These are phyloP conservation scores for Ectemnius lituratus DNA, from an alignment of 2,888 invertebrate genomes.

Conservation along the genomic window DNA sequence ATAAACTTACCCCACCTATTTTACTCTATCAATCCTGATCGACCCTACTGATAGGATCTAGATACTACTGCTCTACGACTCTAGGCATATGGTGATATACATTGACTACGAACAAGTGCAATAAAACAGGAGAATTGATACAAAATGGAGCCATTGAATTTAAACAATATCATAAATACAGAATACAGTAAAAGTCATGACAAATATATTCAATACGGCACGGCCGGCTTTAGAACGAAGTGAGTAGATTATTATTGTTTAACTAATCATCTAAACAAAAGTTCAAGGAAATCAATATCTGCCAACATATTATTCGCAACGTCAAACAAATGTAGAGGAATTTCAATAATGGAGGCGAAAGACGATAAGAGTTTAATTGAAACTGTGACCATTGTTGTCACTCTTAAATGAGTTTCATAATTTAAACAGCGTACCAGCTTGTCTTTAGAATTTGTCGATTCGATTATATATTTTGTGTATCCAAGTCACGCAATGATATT, in stretches of 20 bases:
- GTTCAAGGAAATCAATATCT: background rate
- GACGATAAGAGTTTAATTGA: too few relatives aligned
- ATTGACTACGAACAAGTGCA: background rate
- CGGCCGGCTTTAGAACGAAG: slow-evolving; percentile 91
- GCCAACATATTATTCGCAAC: too few relatives aligned
- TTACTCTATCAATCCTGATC: too few relatives aligned
- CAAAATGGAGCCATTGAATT: slow-evolving; percentile 31
- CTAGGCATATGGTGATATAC: background rate
- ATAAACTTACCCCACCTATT: too few relatives aligned
- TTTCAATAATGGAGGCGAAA: too few relatives aligned
- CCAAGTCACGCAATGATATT: too few relatives aligned
- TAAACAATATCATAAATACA: slow-evolving; percentile 82
- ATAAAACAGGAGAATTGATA: background rate
- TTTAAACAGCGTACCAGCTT: too few relatives aligned
- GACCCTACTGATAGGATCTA: background rate
- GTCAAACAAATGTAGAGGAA: too few relatives aligned
- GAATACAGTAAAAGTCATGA: slow-evolving; percentile 86
- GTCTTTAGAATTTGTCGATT: too few relatives aligned
- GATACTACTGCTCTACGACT: background rate
- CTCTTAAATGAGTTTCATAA: too few relatives aligned
- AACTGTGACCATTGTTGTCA: too few relatives aligned
- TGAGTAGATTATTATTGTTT: slow-evolving; percentile 76
- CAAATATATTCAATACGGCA: slow-evolving; percentile 88
- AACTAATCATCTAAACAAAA: background rate
- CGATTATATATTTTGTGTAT: too few relatives aligned